Evolutionary conservation across 1,140 invertebrate genomes (phyloP).

Genomic region (Amphibalanus amphitrite): DNA sequence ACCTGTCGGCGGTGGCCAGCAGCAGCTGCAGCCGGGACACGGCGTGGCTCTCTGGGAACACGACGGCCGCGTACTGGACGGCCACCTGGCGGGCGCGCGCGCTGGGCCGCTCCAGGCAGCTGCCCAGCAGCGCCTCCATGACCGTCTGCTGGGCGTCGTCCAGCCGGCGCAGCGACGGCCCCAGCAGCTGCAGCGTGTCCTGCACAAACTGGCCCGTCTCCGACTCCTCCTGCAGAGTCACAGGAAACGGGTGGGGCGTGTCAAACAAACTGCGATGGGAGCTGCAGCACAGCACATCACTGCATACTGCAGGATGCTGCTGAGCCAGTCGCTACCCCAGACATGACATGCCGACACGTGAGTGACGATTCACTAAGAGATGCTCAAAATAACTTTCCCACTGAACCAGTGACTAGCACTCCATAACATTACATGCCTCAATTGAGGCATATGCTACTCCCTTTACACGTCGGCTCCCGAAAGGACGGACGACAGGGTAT

Average conservation of each 20-base stretch:
- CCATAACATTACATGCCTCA: too few relatives aligned
- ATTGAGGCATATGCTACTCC: too few relatives aligned
- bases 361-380: too few relatives aligned
- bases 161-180: slow-evolving; percentile 40
- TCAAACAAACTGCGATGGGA: too few relatives aligned
- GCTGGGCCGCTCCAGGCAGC: slow-evolving; percentile 44
- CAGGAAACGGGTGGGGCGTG: too few relatives aligned
- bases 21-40: slow-evolving; percentile 65
- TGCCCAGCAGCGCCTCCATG: slow-evolving; percentile 37
- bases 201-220: slow-evolving; percentile 40
- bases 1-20: slow-evolving; percentile 66
- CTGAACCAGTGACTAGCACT: too few relatives aligned
- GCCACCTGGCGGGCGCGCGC: slow-evolving; percentile 58
- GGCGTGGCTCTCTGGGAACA: slow-evolving; percentile 62
- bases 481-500: too few relatives aligned
- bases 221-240: slow-evolving; percentile 29
- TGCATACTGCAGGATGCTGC: too few relatives aligned
- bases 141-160: slow-evolving; percentile 26
- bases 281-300: too few relatives aligned
- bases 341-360: slow-evolving; percentile 11
- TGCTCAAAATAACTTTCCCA: too few relatives aligned
- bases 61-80: slow-evolving; percentile 57
- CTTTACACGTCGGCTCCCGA: too few relatives aligned
- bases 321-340: neutral
- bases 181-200: slow-evolving; percentile 49